These are phyloP conservation scores for Leuciscus waleckii DNA, from an alignment of 2,797 vertebrate genomes.

Conservation along the genomic window DNA sequence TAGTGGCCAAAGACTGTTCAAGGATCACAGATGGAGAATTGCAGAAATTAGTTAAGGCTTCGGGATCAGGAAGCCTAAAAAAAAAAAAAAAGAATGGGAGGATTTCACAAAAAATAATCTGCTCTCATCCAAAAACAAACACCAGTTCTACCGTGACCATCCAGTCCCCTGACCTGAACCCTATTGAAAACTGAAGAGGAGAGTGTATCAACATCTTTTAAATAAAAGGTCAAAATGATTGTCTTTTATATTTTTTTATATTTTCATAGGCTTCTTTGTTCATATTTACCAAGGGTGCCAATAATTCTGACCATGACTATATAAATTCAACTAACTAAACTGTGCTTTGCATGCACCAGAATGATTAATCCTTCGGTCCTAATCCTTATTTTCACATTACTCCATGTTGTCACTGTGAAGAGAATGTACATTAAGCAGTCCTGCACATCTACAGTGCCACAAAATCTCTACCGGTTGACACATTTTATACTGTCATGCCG, in stretches of 20 bases:
- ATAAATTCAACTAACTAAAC: neutral
- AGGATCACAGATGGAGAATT: neutral
- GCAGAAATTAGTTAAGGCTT: neutral
- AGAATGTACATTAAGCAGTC: neutral
- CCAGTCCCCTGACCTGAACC: too few species aligned
- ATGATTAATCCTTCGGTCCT: neutral
- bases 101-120: neutral
- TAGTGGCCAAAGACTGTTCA: too few species aligned
- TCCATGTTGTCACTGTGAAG: neutral
- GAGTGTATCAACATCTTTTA: too few species aligned
- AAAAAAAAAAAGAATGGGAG: too few species aligned
- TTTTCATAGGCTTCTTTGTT: too few species aligned
- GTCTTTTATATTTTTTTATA: too few species aligned
- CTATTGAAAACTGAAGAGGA: too few species aligned
- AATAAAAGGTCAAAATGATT: too few species aligned
- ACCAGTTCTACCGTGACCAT: too few species aligned
- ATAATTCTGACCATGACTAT: neutral
- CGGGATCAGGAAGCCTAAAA: neutral
- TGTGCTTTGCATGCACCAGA: neutral
- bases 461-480: constrained; percentile 5
- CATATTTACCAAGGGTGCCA: neutral
- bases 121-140: too few species aligned
- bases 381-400: constrained; percentile 8
- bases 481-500: constrained; percentile 11
- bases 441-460: neutral